Conservation (phyloP, 1,140 invertebrate genomes). For the Heliconius congener region DNA sequence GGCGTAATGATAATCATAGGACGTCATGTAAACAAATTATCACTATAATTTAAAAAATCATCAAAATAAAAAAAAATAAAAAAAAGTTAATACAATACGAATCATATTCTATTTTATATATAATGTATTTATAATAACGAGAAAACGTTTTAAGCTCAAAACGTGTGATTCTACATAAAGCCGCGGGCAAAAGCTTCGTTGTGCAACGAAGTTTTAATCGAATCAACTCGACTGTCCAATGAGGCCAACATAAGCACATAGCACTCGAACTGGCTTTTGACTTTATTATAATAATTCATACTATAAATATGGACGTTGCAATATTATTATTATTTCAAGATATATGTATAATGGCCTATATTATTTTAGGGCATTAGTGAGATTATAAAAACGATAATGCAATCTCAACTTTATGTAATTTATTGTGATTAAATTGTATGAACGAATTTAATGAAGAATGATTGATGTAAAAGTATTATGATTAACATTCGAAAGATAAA, state of each 20-base stretch:
- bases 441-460: not conserved
- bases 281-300: conserved; percentile 16
- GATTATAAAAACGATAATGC: not conserved
- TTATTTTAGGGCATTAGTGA: not conserved
- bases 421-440: not conserved
- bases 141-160: not conserved
- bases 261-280: conserved; percentile 17
- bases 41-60: too few relatives aligned
- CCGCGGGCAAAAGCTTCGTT: conserved; percentile 9
- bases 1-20: too few relatives aligned
- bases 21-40: too few relatives aligned
- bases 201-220: conserved; percentile 63
- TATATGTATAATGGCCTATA: too few relatives aligned
- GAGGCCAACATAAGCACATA: conserved; percentile 34
- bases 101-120: too few relatives aligned
- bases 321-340: not conserved
- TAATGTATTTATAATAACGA: not conserved
- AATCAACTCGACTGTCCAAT: conserved; percentile 49
- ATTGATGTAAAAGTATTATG: not conserved
- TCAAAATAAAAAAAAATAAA: too few relatives aligned
- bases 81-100: too few relatives aligned
- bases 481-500: not conserved
- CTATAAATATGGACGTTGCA: not conserved
- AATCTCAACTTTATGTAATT: not conserved
- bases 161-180: conserved; percentile 6